Conservation (phyloP, 1,140 invertebrate species). For the Ips nitidus region DNA sequence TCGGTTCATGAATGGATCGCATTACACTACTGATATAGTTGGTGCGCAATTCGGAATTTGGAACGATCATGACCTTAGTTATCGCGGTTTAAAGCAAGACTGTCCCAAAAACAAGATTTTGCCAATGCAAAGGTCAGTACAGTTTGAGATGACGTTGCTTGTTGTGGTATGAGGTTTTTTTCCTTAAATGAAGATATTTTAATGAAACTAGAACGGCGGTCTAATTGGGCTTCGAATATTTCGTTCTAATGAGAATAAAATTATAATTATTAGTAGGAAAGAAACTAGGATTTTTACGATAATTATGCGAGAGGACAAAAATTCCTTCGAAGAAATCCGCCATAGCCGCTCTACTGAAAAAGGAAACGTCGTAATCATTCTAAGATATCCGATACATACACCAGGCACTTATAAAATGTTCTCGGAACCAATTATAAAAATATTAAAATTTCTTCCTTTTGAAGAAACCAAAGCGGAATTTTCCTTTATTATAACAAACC, state of each 20-base stretch:
- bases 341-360: not conserved
- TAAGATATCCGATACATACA: conserved; percentile 11
- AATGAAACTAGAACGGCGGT: too few species aligned
- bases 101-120: not conserved
- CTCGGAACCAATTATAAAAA: conserved; percentile 20
- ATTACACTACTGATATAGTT: too few species aligned
- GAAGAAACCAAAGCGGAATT: not conserved
- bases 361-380: conserved; percentile 3
- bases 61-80: conserved; percentile 18
- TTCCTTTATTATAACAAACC: too few species aligned
- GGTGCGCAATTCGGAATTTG: conserved; percentile 1
- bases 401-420: conserved; percentile 11
- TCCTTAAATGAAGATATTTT: too few species aligned
- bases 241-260: not conserved
- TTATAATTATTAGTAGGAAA: not conserved
- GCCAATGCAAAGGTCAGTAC: conserved; percentile 13
- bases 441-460: conserved; percentile 15
- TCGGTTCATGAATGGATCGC: too few species aligned
- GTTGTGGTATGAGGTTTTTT: too few species aligned
- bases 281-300: not conserved
- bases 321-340: conserved; percentile 12
- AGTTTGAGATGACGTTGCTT: not conserved
- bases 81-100: not conserved
- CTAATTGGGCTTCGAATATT: too few species aligned
- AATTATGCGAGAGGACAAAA: conserved; percentile 4